Percentiles rank a stretch among this genome's conserved stretches.
Conservation (phyloP, 2,888 invertebrate species). For the Galerucella pusilla region DNA sequence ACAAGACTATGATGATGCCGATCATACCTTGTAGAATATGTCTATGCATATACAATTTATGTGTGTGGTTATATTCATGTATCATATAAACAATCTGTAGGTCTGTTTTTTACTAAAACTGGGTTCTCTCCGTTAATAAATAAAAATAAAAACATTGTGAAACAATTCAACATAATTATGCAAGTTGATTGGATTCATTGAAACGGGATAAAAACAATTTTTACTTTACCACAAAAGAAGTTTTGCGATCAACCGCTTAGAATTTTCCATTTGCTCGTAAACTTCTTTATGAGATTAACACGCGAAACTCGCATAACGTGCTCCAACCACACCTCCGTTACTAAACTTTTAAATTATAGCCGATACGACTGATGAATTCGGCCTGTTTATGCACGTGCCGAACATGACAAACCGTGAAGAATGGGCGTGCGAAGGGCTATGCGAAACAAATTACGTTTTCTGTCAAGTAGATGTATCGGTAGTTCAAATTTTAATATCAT, state of each 20-base stretch:
- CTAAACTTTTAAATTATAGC: conserved; percentile 33
- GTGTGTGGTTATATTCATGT: too few species aligned
- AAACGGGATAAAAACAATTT: too few species aligned
- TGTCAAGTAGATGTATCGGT: conserved; percentile 1
- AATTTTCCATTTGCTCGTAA: not conserved
- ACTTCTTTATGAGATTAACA: not conserved
- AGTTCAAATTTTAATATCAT: not conserved
- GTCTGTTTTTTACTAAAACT: too few species aligned
- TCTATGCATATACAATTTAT: too few species aligned
- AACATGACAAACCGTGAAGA: conserved; percentile 20
- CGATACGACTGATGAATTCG: conserved; percentile 29
- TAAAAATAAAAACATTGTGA: too few species aligned
- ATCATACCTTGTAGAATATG: too few species aligned
- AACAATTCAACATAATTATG: too few species aligned
- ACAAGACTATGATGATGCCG: too few species aligned
- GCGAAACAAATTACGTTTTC: conserved; percentile 6
- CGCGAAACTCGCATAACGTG: conserved; percentile 33
- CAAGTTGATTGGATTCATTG: too few species aligned
- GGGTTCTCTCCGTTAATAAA: too few species aligned
- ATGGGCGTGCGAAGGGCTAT: not conserved
- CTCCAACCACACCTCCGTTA: conserved; percentile 28
- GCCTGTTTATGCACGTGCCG: conserved; percentile 30
- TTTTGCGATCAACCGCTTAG: not conserved
- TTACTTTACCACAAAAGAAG: too few species aligned
- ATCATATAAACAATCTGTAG: too few species aligned